These are phyloP conservation scores for Saccopteryx bilineata DNA, from an alignment of 2,113 vertebrate species.

Conservation along the genomic window DNA sequence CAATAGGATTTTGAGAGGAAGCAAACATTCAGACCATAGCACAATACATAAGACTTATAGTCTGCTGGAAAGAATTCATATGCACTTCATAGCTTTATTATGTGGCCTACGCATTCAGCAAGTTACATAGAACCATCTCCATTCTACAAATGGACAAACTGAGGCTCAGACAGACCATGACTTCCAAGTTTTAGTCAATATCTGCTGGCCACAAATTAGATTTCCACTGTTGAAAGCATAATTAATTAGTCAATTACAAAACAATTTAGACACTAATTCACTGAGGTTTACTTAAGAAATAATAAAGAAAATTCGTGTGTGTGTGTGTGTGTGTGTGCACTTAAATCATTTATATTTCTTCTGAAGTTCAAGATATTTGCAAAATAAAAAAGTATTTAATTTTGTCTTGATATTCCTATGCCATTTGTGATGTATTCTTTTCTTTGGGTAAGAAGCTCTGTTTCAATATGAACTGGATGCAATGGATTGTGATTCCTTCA, in stretches of 20 bases:
- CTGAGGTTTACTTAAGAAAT: not conserved
- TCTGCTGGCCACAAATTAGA: not conserved
- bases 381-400: not conserved
- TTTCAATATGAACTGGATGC: not conserved
- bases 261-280: not conserved
- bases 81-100: not conserved
- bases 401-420: not conserved
- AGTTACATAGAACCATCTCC: not conserved
- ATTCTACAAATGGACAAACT: not conserved
- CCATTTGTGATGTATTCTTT: not conserved
- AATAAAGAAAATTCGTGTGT: not conserved
- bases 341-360: not conserved
- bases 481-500: not conserved
- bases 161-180: not conserved
- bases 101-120: not conserved
- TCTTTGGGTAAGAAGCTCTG: not conserved
- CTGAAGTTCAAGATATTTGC: not conserved
- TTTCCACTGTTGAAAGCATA: constrained; percentile 12
- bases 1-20: not conserved
- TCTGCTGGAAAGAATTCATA: not conserved
- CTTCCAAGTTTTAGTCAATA: not conserved
- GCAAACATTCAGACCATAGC: not conserved
- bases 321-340: too few relatives aligned
- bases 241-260: constrained; percentile 18
- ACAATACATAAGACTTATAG: too few relatives aligned